Conservation (phyloP, 2,797 vertebrate species). For the Pristis pectinata region DNA sequence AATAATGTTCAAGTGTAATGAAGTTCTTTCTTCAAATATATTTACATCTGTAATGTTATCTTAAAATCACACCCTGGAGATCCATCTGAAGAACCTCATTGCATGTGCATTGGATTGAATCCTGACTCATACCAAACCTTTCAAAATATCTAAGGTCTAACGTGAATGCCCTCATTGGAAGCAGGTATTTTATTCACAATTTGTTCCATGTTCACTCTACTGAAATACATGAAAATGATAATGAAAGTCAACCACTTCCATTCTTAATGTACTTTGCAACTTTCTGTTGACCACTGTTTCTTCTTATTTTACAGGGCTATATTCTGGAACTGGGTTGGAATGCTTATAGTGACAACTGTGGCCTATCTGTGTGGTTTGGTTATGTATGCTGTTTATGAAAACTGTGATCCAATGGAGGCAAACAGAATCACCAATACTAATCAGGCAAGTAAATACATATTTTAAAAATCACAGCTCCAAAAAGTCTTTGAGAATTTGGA, state of each 20-base stretch:
- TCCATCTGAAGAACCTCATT: not conserved
- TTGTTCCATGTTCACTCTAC: not conserved
- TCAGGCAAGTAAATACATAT: not conserved
- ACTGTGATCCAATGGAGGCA: not conserved
- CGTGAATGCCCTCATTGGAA: not conserved
- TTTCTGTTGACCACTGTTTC: not conserved
- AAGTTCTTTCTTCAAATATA: not conserved
- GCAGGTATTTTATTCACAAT: not conserved
- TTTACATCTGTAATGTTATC: not conserved
- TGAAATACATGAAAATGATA: not conserved
- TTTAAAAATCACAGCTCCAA: not conserved
- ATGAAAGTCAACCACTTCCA: not conserved
- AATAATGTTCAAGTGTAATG: not conserved
- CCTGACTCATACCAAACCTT: not conserved
- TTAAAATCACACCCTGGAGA: not conserved
- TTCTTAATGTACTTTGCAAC: not conserved
- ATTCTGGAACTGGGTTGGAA: not conserved
- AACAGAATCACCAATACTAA: not conserved
- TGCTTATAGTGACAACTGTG: not conserved
- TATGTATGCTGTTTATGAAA: constrained; percentile 32
- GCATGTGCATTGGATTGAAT: not conserved
- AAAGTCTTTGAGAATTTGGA: not conserved
- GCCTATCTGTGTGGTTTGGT: constrained; percentile 16
- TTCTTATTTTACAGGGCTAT: constrained; percentile 19
- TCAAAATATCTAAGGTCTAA: not conserved